phyloP scores from a whole-genome alignment of 2,888 invertebrate species.

The Agapetus fuscipes region DNA sequence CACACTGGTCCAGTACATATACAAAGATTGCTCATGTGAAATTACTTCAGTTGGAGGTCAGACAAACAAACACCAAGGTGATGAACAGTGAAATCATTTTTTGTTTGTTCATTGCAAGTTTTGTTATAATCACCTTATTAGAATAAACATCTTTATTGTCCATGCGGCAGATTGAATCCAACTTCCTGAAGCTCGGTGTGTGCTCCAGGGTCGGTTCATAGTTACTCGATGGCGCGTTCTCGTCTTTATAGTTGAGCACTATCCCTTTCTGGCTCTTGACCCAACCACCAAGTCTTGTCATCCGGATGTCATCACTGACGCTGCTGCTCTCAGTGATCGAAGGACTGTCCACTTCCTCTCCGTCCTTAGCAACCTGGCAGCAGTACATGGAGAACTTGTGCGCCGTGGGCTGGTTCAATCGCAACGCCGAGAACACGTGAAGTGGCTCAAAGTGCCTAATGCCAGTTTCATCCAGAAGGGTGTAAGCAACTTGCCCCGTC shows the following conservation, averaged over 20 bases:
- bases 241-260: slow-evolving; percentile 36
- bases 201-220: slow-evolving; percentile 35
- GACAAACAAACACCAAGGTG: no score
- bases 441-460: slow-evolving; percentile 67
- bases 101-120: neutral
- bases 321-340: slow-evolving; percentile 41
- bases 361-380: slow-evolving; percentile 46
- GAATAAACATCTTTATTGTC: slow-evolving; percentile 39
- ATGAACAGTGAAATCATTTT: no score
- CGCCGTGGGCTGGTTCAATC: slow-evolving; percentile 53
- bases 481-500: slow-evolving; percentile 65
- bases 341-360: slow-evolving; percentile 38
- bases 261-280: slow-evolving; percentile 35
- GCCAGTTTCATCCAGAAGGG: slow-evolving; percentile 67
- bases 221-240: slow-evolving; percentile 23
- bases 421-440: slow-evolving; percentile 62
- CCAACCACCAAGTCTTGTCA: slow-evolving; percentile 42
- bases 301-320: slow-evolving; percentile 39
- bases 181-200: slow-evolving; percentile 47
- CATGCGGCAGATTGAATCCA: slow-evolving; percentile 29
- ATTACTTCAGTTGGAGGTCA: no score
- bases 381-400: slow-evolving; percentile 59
- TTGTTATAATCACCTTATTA: slow-evolving; percentile 34
- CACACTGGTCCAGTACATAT: no score
- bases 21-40: no score